Evolutionary conservation across 2,888 invertebrate genomes (phyloP).

Genomic region (Melieria picta): DNA sequence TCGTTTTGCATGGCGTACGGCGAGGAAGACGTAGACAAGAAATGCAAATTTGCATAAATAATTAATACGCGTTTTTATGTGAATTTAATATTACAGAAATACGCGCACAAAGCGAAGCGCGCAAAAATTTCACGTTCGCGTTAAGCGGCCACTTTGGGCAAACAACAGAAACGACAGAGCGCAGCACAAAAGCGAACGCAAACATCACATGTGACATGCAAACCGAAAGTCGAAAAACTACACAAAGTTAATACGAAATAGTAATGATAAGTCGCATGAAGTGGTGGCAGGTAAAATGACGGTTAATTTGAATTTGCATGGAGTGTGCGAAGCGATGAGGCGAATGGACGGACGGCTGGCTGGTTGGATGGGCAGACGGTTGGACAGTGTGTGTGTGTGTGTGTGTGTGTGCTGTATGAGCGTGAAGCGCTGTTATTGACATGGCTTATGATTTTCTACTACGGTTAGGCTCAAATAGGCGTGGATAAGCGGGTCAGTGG

Average conservation of each 20-base stretch:
- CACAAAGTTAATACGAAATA: constrained; percentile 4
- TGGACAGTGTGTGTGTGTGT: too few relatives aligned
- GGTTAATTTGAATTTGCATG: constrained; percentile 30
- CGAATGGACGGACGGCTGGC: too few relatives aligned
- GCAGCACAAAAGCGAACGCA: background rate
- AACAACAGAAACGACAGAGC: constrained; percentile 15
- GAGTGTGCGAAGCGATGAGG: too few relatives aligned
- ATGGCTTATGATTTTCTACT: constrained; percentile 17
- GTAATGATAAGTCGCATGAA: constrained; percentile 14
- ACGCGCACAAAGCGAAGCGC: background rate
- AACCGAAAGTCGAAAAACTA: background rate
- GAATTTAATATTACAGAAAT: constrained; percentile 4
- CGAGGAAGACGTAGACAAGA: too few relatives aligned
- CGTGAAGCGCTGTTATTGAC: too few relatives aligned
- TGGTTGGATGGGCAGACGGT: too few relatives aligned
- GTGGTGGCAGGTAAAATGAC: constrained; percentile 21
- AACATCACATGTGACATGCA: constrained; percentile 6
- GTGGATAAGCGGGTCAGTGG: constrained; percentile 13
- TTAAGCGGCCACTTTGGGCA: background rate
- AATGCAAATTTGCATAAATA: constrained; percentile 8
- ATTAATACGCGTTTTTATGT: constrained; percentile 6
- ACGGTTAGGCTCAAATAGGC: constrained; percentile 16
- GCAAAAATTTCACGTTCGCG: background rate
- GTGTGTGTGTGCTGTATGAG: too few relatives aligned
- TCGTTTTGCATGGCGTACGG: background rate